Conservation (phyloP, 53 echinoderm and acorn worm genomes). For the Astropecten irregularis region DNA sequence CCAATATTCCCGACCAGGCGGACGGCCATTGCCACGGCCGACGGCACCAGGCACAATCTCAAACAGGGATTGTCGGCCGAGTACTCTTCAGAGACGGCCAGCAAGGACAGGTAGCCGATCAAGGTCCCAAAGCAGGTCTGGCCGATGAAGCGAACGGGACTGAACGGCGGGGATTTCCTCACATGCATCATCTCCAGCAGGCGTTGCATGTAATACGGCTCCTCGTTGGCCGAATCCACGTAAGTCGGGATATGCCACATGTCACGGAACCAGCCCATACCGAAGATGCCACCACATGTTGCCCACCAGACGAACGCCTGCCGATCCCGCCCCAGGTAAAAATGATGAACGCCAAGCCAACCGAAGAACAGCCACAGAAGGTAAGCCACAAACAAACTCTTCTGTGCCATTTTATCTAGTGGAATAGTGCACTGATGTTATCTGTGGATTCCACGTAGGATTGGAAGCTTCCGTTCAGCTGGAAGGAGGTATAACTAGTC, state of each 20-base stretch:
- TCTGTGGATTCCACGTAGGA: neutral
- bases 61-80: conserved; percentile 35
- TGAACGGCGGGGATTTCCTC: conserved; percentile 66
- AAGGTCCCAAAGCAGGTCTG: conserved; percentile 72
- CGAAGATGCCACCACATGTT: conserved; percentile 76
- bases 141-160: conserved; percentile 66
- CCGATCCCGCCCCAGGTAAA: conserved; percentile 90
- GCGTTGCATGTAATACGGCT: conserved; percentile 55
- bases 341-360: conserved; percentile 84
- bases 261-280: conserved; percentile 84
- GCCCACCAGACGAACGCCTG: conserved; percentile 97
- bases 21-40: conserved; percentile 71
- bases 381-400: conserved; percentile 68
- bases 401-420: conserved; percentile 33
- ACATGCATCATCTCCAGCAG: conserved; percentile 56
- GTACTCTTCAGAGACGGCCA: conserved; percentile 71
- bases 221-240: conserved; percentile 74
- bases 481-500: too few relatives aligned
- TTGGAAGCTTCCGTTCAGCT: too few relatives aligned
- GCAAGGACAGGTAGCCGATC: conserved; percentile 71
- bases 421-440: neutral
- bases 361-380: conserved; percentile 83
- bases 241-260: conserved; percentile 72
- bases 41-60: conserved; percentile 60
- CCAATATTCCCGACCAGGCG: conserved; percentile 86